A percentile compares a stretch with the other conserved stretches of the same genome.
Conservation (phyloP, 2,888 invertebrate species). For the Synergus japonicus region DNA sequence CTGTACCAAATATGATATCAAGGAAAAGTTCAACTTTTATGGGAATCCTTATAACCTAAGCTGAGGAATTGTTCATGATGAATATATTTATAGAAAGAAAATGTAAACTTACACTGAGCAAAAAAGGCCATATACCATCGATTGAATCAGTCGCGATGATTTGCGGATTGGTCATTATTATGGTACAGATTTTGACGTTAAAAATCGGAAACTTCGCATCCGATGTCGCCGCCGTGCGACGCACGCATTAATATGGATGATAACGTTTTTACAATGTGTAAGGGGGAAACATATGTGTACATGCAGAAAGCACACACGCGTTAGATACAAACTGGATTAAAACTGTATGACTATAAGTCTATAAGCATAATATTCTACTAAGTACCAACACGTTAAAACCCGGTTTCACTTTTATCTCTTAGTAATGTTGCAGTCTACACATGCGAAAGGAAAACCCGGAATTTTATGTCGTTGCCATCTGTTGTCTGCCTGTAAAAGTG, state of each 20-base stretch:
- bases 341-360: not conserved
- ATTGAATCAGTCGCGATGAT: constrained; percentile 86
- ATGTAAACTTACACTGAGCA: constrained; percentile 85
- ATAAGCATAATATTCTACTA: not conserved
- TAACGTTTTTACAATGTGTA: not conserved
- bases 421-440: not conserved
- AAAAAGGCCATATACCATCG: constrained; percentile 87
- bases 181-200: not conserved
- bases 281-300: not conserved
- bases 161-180: constrained; percentile 79
- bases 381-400: constrained; percentile 1
- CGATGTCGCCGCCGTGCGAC: constrained; percentile 7
- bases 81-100: not conserved
- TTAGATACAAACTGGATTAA: not conserved
- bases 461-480: not conserved
- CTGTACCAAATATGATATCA: not conserved
- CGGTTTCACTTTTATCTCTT: not conserved
- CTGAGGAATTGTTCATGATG: not conserved
- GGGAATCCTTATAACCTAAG: not conserved
- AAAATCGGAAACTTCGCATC: constrained; percentile 21
- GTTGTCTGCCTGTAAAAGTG: not conserved
- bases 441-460: not conserved
- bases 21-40: not conserved
- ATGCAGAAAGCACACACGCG: not conserved
- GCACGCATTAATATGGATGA: constrained; percentile 9